Evolutionary conservation across 2,888 invertebrate species (phyloP).

Genomic region (Drosophila histrio): DNA sequence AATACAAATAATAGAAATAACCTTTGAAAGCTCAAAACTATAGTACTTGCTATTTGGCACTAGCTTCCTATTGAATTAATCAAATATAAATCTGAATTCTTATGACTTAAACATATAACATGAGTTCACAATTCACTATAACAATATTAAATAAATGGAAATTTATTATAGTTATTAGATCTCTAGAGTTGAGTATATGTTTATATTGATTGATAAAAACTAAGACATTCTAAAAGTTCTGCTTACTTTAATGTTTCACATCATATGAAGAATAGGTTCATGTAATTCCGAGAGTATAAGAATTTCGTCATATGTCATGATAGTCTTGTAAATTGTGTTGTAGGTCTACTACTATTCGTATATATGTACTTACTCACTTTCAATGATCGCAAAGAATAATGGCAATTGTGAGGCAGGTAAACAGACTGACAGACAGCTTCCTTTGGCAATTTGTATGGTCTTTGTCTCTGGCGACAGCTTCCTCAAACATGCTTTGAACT

Average conservation of each 20-base stretch:
- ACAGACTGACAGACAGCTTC: slow-evolving; percentile 60
- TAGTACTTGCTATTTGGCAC: no score
- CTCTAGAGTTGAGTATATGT: no score
- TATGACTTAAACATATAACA: no score
- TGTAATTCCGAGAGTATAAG: slow-evolving; percentile 21
- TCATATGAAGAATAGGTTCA: neutral
- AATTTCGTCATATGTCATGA: neutral
- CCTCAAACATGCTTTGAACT: slow-evolving; percentile 76
- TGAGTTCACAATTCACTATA: no score
- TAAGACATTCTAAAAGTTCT: no score
- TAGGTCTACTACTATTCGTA: neutral
- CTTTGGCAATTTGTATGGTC: slow-evolving; percentile 67
- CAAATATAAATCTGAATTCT: no score
- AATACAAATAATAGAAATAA: no score
- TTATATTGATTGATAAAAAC: no score
- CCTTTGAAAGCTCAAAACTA: no score
- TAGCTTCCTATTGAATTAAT: no score
- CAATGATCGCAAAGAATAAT: slow-evolving; percentile 67
- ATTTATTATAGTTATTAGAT: no score
- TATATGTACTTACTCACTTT: slow-evolving; percentile 64
- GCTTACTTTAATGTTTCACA: neutral
- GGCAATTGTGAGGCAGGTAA: slow-evolving; percentile 68
- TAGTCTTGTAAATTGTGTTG: slow-evolving; percentile 2
- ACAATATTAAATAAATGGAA: no score
- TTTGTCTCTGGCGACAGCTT: slow-evolving; percentile 75